Conservation (phyloP, 2,888 invertebrate genomes). For the Saturnia pavonia region DNA sequence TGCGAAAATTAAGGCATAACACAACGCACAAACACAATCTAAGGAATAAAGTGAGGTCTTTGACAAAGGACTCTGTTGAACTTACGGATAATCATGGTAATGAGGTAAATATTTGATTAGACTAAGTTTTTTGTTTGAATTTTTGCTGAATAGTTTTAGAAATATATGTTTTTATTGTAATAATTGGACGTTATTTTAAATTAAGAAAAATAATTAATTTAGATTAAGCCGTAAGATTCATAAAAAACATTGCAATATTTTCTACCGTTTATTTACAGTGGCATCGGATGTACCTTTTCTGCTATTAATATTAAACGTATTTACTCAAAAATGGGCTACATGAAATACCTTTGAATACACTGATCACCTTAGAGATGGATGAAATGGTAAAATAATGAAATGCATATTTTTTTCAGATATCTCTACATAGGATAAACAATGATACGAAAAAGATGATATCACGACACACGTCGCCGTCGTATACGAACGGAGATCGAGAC, state of each 20-base stretch:
- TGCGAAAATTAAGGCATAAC: conserved; percentile 85
- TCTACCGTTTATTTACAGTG: too few species aligned
- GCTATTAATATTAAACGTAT: too few species aligned
- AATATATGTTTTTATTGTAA: not conserved
- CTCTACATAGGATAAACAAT: conserved; percentile 72
- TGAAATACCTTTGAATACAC: too few species aligned
- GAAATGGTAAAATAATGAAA: not conserved
- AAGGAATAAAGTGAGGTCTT: conserved; percentile 70
- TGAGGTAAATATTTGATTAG: conserved; percentile 51
- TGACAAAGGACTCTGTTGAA: conserved; percentile 65
- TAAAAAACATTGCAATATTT: too few species aligned
- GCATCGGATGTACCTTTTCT: too few species aligned
- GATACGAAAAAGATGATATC: conserved; percentile 78
- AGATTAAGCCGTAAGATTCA: too few species aligned
- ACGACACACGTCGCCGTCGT: conserved; percentile 73
- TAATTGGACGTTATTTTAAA: too few species aligned
- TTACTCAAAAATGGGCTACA: too few species aligned
- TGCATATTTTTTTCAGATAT: conserved; percentile 57
- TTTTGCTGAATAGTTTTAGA: not conserved
- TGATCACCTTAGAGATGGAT: not conserved
- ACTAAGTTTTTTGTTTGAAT: not conserved
- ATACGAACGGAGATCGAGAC: conserved; percentile 72
- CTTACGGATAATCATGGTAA: conserved; percentile 65
- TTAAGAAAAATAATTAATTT: too few species aligned
- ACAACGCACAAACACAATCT: conserved; percentile 77